Conservation (phyloP, 2,888 invertebrate genomes). For the Trissolcus brochymenae region DNA sequence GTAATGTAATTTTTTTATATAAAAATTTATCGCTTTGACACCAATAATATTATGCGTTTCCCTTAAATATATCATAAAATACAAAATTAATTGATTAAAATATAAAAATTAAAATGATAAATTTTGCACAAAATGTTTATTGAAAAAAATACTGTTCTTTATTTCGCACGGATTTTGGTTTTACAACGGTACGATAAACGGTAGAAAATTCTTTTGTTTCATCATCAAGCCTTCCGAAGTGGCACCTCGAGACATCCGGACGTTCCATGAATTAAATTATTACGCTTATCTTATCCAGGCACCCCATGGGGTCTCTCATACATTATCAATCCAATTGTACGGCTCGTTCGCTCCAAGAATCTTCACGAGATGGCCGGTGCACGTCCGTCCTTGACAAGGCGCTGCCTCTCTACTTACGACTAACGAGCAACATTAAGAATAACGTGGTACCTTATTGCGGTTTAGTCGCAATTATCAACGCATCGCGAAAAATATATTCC, state of each 20-base stretch:
- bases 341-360: slow-evolving; percentile 63
- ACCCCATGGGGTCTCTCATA: slow-evolving; percentile 61
- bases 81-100: too few relatives aligned
- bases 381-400: slow-evolving; percentile 57
- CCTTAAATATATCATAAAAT: too few relatives aligned
- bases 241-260: slow-evolving; percentile 41
- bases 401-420: slow-evolving; percentile 49
- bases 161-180: background rate
- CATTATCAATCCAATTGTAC: slow-evolving; percentile 66
- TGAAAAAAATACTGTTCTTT: too few relatives aligned
- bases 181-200: too few relatives aligned
- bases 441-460: slow-evolving; percentile 40
- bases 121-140: too few relatives aligned
- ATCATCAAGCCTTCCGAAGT: slow-evolving; percentile 31
- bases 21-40: too few relatives aligned
- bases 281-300: slow-evolving; percentile 58
- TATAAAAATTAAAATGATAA: too few relatives aligned
- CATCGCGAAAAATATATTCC: slow-evolving; percentile 22
- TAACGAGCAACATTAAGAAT: slow-evolving; percentile 60
- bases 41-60: too few relatives aligned
- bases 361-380: slow-evolving; percentile 59
- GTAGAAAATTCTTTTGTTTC: too few relatives aligned
- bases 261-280: slow-evolving; percentile 66
- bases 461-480: slow-evolving; percentile 56
- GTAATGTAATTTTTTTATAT: too few relatives aligned